These are phyloP conservation scores for Lordiphosa mommai DNA, from an alignment of 1,140 invertebrate genomes.

Conservation along the genomic window DNA sequence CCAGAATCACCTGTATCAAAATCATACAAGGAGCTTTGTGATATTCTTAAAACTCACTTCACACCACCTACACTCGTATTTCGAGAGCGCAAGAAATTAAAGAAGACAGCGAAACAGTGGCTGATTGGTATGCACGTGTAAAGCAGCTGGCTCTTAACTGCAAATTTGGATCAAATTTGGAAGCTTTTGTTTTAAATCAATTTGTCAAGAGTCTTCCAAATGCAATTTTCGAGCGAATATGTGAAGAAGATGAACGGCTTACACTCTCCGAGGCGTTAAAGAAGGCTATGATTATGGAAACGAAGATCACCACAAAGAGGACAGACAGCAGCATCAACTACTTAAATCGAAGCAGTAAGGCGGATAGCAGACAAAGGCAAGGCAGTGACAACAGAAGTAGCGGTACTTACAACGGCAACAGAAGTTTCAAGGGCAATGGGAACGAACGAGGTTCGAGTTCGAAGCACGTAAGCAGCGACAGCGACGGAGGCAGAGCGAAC, in stretches of 20 bases:
- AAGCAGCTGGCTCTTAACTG: conserved; percentile 5
- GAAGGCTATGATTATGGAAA: conserved; percentile 7
- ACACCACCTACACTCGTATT: conserved; percentile 13
- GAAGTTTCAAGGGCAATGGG: background rate
- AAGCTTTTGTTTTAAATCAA: no score
- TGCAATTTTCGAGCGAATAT: conserved; percentile 1
- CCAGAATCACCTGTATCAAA: conserved; percentile 3
- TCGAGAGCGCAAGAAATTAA: conserved; percentile 8
- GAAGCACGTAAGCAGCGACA: background rate
- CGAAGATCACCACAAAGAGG: conserved; percentile 1
- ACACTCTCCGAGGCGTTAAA: background rate
- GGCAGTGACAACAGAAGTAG: no score
- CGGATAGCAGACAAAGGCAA: no score
- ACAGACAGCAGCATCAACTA: background rate
- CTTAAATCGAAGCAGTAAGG: background rate
- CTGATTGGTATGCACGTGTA: conserved; percentile 9
- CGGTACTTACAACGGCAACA: no score
- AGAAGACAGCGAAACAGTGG: conserved; percentile 1
- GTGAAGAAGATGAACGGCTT: background rate
- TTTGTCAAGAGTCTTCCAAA: no score
- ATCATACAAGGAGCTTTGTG: conserved; percentile 7
- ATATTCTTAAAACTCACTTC: conserved; percentile 4
- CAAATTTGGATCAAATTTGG: background rate
- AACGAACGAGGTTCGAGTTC: background rate
- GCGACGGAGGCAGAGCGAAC: background rate